Evolutionary conservation across 92 coral and sea anemone species (phyloP).

Genomic region (Porites cylindrica): DNA sequence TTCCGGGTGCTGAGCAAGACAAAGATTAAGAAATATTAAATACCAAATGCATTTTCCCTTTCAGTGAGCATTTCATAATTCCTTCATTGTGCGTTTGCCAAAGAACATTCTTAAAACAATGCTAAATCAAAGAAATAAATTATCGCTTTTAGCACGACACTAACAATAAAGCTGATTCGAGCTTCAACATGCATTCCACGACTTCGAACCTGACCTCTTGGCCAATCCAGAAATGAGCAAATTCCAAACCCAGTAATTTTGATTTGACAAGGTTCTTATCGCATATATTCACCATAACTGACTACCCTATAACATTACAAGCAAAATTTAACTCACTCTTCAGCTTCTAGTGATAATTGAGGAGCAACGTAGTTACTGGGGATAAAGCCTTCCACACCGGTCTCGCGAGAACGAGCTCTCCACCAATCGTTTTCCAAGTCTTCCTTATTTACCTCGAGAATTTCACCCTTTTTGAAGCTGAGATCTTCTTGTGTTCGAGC

Average conservation of each 20-base stretch:
- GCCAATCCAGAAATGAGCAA: background rate
- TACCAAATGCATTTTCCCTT: background rate
- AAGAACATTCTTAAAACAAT: constrained; percentile 4
- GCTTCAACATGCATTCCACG: constrained; percentile 17
- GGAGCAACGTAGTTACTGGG: constrained; percentile 98
- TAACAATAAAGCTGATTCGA: background rate
- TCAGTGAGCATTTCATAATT: background rate
- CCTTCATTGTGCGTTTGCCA: background rate
- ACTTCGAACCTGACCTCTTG: background rate
- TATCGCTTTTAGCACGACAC: background rate
- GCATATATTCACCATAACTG: background rate
- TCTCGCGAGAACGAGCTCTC: constrained; percentile 87
- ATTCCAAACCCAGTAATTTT: constrained; percentile 17
- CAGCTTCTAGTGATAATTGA: constrained; percentile 91
- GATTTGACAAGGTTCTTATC: constrained; percentile 18
- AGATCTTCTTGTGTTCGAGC: constrained; percentile 96
- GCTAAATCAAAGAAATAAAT: constrained; percentile 2
- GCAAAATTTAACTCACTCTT: constrained; percentile 81
- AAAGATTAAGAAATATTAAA: background rate
- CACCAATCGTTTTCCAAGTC: constrained; percentile 94
- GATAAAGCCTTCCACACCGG: constrained; percentile 85
- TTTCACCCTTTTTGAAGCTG: constrained; percentile 94
- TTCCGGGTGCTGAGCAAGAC: constrained; percentile 31
- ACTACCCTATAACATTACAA: background rate
- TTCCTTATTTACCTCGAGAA: constrained; percentile 89